These are phyloP conservation scores for Neoscelio sp. DNA, from an alignment of 2,888 invertebrate species.

Conservation along the genomic window DNA sequence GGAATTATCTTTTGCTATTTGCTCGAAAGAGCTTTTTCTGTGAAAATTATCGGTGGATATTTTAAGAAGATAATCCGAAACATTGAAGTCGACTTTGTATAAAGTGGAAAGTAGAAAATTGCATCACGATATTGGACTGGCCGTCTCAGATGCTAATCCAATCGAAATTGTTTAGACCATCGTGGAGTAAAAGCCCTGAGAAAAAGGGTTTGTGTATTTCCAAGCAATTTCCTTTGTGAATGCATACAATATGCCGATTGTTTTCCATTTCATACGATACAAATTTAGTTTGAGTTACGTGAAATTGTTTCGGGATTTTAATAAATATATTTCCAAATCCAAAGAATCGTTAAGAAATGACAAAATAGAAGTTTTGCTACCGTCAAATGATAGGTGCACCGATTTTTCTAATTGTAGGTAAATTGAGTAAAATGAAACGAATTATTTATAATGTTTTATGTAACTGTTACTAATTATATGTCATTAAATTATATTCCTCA, in stretches of 20 bases:
- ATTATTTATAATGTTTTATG: too few relatives aligned
- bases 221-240: conserved; percentile 25
- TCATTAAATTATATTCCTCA: conserved; percentile 11
- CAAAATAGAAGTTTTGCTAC: too few relatives aligned
- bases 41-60: conserved; percentile 62
- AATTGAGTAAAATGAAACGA: too few relatives aligned
- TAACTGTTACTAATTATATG: too few relatives aligned
- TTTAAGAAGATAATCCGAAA: conserved; percentile 70
- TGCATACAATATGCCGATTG: conserved; percentile 23
- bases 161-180: conserved; percentile 68
- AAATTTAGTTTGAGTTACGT: neutral
- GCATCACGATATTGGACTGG: conserved; percentile 66
- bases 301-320: neutral
- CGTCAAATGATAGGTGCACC: too few relatives aligned
- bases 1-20: conserved; percentile 49
- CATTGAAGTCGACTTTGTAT: conserved; percentile 68
- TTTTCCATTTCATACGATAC: conserved; percentile 5
- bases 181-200: conserved; percentile 60
- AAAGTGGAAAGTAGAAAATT: conserved; percentile 68
- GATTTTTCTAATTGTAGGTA: too few relatives aligned
- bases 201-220: conserved; percentile 28
- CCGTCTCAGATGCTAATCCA: conserved; percentile 67
- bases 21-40: conserved; percentile 47
- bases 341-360: too few relatives aligned
- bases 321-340: too few relatives aligned